Percentiles rank a stretch among this genome's conserved stretches.
Evolutionary conservation across 2,113 vertebrate species (phyloP).

Genomic region (Thunnus thynnus): DNA sequence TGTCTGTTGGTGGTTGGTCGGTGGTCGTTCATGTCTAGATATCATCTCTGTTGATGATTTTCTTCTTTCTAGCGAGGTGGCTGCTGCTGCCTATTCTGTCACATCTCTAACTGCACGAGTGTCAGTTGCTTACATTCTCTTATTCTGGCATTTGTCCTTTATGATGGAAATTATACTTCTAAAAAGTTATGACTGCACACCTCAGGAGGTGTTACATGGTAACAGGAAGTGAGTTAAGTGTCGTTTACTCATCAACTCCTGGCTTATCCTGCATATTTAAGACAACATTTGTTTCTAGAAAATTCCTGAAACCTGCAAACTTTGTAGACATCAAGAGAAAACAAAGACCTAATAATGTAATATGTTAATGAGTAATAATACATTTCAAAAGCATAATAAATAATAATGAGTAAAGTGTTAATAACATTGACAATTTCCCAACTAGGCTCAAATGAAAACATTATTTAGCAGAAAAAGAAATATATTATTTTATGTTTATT

Average conservation of each 20-base stretch:
- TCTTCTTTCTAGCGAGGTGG: not conserved
- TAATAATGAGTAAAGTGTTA: not conserved
- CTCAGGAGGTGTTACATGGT: no score
- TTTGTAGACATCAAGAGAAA: no score
- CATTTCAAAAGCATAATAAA: not conserved
- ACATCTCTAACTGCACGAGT: not conserved
- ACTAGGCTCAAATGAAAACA: not conserved
- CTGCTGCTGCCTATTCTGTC: conserved; percentile 12
- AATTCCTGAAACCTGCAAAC: not conserved
- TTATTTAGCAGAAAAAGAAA: no score
- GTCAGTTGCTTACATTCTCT: not conserved
- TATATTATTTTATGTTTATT: not conserved
- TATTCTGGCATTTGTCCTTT: not conserved
- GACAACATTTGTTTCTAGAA: not conserved
- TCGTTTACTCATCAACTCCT: not conserved
- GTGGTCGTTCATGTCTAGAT: not conserved
- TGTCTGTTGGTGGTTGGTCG: conserved; percentile 51
- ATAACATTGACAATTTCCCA: not conserved
- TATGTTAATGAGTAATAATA: not conserved
- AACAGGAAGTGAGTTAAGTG: not conserved
- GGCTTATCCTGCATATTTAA: not conserved
- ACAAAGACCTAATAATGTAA: not conserved
- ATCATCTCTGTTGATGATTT: not conserved
- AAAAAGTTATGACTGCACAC: not conserved
- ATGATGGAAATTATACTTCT: not conserved